Evolutionary conservation across 2,888 invertebrate genomes (phyloP).

Genomic region (Trilocha varians): DNA sequence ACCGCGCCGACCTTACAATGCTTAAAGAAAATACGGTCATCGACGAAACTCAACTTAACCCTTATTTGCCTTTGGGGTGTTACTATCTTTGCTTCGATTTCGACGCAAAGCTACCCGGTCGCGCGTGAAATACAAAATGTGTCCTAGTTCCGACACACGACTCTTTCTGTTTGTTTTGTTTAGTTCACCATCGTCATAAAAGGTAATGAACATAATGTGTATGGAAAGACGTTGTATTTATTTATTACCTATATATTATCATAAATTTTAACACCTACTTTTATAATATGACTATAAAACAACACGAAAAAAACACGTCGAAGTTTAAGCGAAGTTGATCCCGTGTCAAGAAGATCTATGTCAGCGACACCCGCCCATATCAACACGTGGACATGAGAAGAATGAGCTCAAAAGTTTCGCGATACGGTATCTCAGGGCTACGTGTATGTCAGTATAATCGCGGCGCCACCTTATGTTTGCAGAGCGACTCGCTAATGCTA

Average conservation of each 20-base stretch:
- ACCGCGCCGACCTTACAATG: conserved; percentile 52
- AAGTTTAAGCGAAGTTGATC: conserved; percentile 34
- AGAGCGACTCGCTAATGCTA: conserved; percentile 57
- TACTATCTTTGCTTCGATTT: conserved; percentile 65
- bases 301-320: conserved; percentile 29
- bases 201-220: conserved; percentile 60
- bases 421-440: conserved; percentile 24
- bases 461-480: conserved; percentile 55
- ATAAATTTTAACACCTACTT: too few relatives aligned
- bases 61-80: conserved; percentile 66
- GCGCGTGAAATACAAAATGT: conserved; percentile 71
- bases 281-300: conserved; percentile 7
- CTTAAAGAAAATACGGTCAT: conserved; percentile 63
- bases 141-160: conserved; percentile 64
- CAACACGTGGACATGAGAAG: conserved; percentile 36
- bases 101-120: conserved; percentile 59
- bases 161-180: conserved; percentile 69
- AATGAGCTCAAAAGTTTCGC: conserved; percentile 34
- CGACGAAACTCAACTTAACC: conserved; percentile 56
- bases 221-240: too few relatives aligned
- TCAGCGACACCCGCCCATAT: conserved; percentile 33
- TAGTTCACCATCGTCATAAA: conserved; percentile 51
- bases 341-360: conserved; percentile 32
- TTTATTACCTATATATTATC: too few relatives aligned
- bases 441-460: conserved; percentile 51